A percentile compares a stretch with the other conserved stretches of the same genome.
Evolutionary conservation across 1,140 invertebrate genomes (phyloP).

Genomic region (Propsilocerus akamusi): DNA sequence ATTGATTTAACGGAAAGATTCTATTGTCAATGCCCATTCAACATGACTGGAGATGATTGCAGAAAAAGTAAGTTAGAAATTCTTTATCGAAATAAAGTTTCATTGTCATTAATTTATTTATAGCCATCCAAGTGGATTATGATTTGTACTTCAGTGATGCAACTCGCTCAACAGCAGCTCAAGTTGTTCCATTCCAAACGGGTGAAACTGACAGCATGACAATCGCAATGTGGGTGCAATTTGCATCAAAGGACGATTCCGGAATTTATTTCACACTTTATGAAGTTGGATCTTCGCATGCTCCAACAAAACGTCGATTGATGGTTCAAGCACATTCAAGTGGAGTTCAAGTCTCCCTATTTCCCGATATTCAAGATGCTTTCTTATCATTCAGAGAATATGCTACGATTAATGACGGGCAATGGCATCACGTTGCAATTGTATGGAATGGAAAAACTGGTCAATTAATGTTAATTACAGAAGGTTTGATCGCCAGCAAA

Average conservation of each 20-base stretch:
- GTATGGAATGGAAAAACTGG: conserved; percentile 79
- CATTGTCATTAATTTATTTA: conserved; percentile 17
- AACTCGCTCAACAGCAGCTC: conserved; percentile 65
- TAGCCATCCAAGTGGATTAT: conserved; percentile 87
- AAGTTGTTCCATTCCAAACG: conserved; percentile 76
- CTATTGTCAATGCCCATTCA: conserved; percentile 92
- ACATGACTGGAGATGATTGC: conserved; percentile 89
- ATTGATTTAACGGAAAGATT: conserved; percentile 84
- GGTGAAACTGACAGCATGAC: conserved; percentile 60
- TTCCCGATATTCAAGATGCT: conserved; percentile 74
- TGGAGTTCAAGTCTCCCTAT: conserved; percentile 74
- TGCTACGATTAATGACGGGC: conserved; percentile 85
- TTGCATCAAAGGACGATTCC: conserved; percentile 68
- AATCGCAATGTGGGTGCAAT: conserved; percentile 91
- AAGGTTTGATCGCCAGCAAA: conserved; percentile 82
- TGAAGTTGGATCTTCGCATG: conserved; percentile 60
- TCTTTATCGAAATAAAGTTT: not conserved
- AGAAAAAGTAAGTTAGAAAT: conserved; percentile 58
- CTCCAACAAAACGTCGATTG: conserved; percentile 55
- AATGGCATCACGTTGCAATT: conserved; percentile 91
- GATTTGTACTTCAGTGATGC: conserved; percentile 88
- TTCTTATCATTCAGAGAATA: conserved; percentile 79
- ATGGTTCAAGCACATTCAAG: conserved; percentile 79
- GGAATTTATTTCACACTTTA: conserved; percentile 91
- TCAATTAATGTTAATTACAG: conserved; percentile 71